A percentile compares a stretch with the other conserved stretches of the same genome.
phyloP scores from a whole-genome alignment of 2,797 vertebrate genomes.

The Notolabrus celidotus region DNA sequence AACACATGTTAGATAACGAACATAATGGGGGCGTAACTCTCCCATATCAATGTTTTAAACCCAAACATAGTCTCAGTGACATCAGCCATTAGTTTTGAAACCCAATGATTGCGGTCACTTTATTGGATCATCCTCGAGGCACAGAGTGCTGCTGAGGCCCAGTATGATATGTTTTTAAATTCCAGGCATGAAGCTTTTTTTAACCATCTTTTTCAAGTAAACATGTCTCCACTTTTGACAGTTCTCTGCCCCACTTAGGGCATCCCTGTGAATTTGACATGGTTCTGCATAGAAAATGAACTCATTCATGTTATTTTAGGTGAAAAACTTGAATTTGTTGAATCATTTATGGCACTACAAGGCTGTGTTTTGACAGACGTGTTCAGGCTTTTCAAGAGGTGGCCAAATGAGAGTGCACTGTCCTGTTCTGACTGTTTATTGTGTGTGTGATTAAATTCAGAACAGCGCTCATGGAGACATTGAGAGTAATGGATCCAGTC shows the following conservation, averaged over 20 bases:
- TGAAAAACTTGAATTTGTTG: conserved; percentile 11
- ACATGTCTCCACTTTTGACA: too few relatives aligned
- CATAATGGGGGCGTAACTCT: not conserved
- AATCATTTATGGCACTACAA: conserved; percentile 36
- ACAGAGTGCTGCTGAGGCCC: too few relatives aligned
- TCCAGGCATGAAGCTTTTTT: too few relatives aligned
- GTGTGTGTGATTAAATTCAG: not conserved
- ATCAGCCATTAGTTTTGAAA: too few relatives aligned
- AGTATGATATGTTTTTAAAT: too few relatives aligned
- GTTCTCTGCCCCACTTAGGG: too few relatives aligned
- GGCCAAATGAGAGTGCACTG: conserved; percentile 6
- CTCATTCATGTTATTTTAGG: conserved; percentile 6
- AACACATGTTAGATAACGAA: conserved; percentile 7
- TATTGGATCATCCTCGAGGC: too few relatives aligned
- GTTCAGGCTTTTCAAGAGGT: conserved; percentile 21
- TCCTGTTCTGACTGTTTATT: conserved; percentile 15
- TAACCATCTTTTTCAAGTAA: too few relatives aligned
- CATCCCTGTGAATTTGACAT: not conserved
- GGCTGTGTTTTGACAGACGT: conserved; percentile 12
- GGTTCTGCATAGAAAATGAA: conserved; percentile 25
- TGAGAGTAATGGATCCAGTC: conserved; percentile 16
- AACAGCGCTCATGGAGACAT: conserved; percentile 11
- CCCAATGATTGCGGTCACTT: too few relatives aligned
- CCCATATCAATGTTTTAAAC: not conserved
- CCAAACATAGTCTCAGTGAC: too few relatives aligned